Evolutionary conservation across 2,113 vertebrate genomes (phyloP).

Genomic region (Halichoerus grypus): DNA sequence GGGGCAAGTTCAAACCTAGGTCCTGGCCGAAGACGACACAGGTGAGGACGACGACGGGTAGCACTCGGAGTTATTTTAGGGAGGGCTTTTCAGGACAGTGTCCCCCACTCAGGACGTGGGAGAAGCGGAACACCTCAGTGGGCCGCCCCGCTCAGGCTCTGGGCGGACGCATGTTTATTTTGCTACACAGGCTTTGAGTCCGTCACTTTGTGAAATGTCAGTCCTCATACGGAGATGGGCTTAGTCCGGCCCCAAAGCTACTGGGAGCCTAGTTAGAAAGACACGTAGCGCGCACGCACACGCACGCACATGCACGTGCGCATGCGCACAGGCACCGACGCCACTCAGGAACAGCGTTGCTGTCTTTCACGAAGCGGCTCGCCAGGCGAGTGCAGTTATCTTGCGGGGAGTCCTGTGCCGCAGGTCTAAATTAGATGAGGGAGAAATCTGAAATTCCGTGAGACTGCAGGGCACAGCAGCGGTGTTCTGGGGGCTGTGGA

Average conservation of each 20-base stretch:
- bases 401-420: not conserved
- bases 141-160: conserved; percentile 49
- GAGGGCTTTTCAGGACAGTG: not conserved
- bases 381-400: not conserved
- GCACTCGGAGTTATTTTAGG: not conserved
- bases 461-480: not conserved
- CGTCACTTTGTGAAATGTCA: conserved; percentile 55
- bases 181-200: conserved; percentile 71
- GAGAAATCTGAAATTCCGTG: not conserved
- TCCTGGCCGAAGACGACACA: not conserved
- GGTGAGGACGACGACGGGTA: not conserved
- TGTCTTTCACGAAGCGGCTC: not conserved
- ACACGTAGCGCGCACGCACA: not conserved
- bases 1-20: not conserved
- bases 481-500: not conserved
- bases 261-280: not conserved
- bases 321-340: not conserved
- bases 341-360: not conserved
- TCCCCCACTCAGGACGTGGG: not conserved
- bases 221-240: not conserved
- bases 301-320: not conserved
- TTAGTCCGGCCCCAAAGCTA: conserved; percentile 61
- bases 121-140: not conserved
- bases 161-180: conserved; percentile 27
- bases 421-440: not conserved